Evolutionary conservation across 2,888 invertebrate species (phyloP), one percentile per base, ranked within the genome.

Genomic region (Campoplex nolae): DNA sequence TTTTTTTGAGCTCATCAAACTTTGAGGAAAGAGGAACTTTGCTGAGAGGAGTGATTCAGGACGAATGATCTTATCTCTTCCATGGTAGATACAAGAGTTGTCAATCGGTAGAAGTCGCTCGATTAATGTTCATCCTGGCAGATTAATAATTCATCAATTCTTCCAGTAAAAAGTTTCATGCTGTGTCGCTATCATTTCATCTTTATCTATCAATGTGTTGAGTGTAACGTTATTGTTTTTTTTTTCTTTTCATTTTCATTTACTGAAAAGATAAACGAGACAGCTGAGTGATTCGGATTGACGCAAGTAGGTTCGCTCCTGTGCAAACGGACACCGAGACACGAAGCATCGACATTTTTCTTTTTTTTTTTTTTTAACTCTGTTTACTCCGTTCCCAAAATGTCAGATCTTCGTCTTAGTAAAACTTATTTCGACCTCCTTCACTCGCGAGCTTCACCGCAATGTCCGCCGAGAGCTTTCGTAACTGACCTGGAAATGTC

Each of bases 401-500:
- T 32, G 73, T 78, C 70, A 71, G 45, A 62, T 79, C 56, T 48
- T 62, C 74, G 58, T 62, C 42, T 51, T 51, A 56, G 48, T 82
- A 13, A 68, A 68, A n/a, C 71, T 75, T 28, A 38, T 32, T 54
- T 58, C 42, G 16, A 48, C 45, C 23, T 54, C 82, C 65, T 38
- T 68, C 58, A 35, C 9, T 1, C 16, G 8, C 18, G 74, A 77
- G 82, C 68, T 67, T 78, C 74, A 23, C 67, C 82, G 23, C 23
- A 82, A 85, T 85, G 74, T 85, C 67, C 78, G 74, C 78, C 78
- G 54, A 78, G 74, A 78, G 82, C 85, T 85, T 85, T 85, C 70
- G 74, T 70, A 45, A 70, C 78, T 85, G 85, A 85, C 82, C 85
- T 78, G 74, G 32, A 85, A 82, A 82, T 68, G 85, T 85, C 85